These are phyloP conservation scores for Campopleginae sp. DNA, from an alignment of 2,888 invertebrate genomes.

Conservation along the genomic window DNA sequence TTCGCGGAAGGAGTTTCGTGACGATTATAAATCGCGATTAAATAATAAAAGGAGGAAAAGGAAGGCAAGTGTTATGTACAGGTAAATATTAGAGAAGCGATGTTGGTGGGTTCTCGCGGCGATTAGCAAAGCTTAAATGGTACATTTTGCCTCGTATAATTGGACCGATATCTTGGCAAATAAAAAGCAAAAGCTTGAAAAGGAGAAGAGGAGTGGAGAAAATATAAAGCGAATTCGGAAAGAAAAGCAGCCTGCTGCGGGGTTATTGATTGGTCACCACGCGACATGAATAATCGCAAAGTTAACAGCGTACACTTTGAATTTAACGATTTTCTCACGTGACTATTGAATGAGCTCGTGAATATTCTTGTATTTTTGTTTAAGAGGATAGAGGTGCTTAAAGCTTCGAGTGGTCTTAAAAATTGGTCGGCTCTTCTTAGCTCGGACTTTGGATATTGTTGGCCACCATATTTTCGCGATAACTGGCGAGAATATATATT, in stretches of 20 bases:
- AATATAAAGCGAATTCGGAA: not conserved
- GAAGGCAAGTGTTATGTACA: constrained; percentile 17
- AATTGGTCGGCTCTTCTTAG: not conserved
- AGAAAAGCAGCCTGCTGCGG: not conserved
- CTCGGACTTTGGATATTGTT: not conserved
- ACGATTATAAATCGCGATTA: constrained; percentile 50
- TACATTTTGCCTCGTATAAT: not conserved
- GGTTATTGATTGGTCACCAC: constrained; percentile 36
- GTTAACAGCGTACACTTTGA: constrained; percentile 30
- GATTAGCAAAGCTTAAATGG: constrained; percentile 35
- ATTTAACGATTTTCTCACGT: constrained; percentile 64
- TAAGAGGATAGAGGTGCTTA: constrained; percentile 7
- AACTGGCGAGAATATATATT: not conserved
- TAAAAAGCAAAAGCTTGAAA: not conserved
- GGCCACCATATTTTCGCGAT: not conserved
- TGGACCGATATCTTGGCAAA: not conserved
- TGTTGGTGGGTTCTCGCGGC: not conserved
- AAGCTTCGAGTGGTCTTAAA: not conserved
- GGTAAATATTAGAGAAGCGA: constrained; percentile 38
- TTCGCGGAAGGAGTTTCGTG: constrained; percentile 34
- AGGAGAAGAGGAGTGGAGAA: constrained; percentile 4
- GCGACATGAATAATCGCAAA: constrained; percentile 54
- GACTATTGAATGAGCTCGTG: constrained; percentile 21
- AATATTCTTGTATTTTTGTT: constrained; percentile 6
- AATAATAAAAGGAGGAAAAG: not conserved